These are phyloP conservation scores for Nibea coibor DNA, from an alignment of 2,113 vertebrate genomes.

Conservation along the genomic window DNA sequence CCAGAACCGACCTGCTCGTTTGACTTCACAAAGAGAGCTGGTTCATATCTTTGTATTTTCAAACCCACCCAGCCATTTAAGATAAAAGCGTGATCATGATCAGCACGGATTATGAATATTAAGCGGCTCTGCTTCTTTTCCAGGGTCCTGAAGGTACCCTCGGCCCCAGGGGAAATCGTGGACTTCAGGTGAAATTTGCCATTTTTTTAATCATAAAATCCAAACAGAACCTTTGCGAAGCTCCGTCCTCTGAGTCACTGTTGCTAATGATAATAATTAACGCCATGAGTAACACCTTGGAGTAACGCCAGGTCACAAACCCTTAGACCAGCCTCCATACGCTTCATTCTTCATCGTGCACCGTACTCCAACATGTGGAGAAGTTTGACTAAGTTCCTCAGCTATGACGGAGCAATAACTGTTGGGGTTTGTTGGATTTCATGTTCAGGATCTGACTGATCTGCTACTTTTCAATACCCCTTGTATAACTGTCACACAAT, in stretches of 20 bases:
- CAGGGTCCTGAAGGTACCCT: constrained; percentile 89
- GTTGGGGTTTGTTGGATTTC: background rate
- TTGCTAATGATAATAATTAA: background rate
- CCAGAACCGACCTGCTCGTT: background rate
- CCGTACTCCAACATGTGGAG: no score
- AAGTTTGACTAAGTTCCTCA: no score
- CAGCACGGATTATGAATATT: background rate
- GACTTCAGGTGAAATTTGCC: constrained; percentile 84
- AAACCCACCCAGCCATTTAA: background rate
- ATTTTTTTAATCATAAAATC: background rate
- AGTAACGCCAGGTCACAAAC: no score
- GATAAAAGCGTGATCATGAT: background rate
- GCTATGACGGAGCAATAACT: no score
- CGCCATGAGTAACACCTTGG: no score
- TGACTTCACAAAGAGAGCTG: background rate
- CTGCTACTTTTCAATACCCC: background rate
- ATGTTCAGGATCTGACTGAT: background rate
- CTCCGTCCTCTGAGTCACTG: background rate
- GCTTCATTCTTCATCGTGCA: no score
- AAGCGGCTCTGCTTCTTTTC: background rate
- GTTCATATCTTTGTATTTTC: background rate
- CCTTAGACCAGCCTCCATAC: no score
- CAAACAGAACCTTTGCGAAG: background rate
- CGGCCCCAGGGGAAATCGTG: constrained; percentile 87
- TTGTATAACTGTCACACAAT: background rate